A percentile compares a stretch with the other conserved stretches of the same genome.
phyloP scores from a whole-genome alignment of 2,113 vertebrate genomes.

The Amia ocellicauda region DNA sequence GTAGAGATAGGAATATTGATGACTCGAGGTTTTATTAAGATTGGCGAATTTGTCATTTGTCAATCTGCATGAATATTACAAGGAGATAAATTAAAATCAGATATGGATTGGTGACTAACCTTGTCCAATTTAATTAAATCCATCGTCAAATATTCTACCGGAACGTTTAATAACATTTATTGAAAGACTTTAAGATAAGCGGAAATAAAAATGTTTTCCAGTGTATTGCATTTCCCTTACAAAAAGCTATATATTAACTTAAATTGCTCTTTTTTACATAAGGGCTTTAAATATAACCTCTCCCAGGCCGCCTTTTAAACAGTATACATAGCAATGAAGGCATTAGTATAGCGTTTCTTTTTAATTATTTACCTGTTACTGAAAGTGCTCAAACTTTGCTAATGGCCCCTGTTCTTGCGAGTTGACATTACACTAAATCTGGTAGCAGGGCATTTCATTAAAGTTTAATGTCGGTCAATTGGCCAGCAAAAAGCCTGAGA shows the following conservation, averaged over 20 bases:
- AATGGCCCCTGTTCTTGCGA: conserved; percentile 25
- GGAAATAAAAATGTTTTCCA: neutral
- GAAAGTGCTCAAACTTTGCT: conserved; percentile 26
- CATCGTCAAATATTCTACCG: neutral
- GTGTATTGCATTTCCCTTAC: neutral
- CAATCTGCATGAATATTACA: too few species aligned
- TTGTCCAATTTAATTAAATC: neutral
- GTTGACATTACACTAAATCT: conserved; percentile 32
- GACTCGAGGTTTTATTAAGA: too few species aligned
- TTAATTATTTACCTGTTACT: conserved; percentile 41
- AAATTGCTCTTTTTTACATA: neutral
- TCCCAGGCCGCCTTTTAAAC: conserved; percentile 3
- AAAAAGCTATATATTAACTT: neutral
- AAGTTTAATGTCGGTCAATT: conserved; percentile 55
- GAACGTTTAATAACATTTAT: neutral
- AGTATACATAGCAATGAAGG: neutral
- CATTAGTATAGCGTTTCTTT: conserved; percentile 20
- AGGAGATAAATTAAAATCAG: too few species aligned
- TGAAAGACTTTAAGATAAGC: neutral
- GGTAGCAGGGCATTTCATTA: conserved; percentile 48
- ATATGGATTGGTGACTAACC: too few species aligned
- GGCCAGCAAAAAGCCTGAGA: conserved; percentile 45
- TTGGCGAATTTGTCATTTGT: too few species aligned
- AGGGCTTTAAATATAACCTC: conserved; percentile 1
- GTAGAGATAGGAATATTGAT: too few species aligned